These are phyloP conservation scores for Apeltes quadracus DNA, from an alignment of 2,113 vertebrate genomes.

Conservation along the genomic window DNA sequence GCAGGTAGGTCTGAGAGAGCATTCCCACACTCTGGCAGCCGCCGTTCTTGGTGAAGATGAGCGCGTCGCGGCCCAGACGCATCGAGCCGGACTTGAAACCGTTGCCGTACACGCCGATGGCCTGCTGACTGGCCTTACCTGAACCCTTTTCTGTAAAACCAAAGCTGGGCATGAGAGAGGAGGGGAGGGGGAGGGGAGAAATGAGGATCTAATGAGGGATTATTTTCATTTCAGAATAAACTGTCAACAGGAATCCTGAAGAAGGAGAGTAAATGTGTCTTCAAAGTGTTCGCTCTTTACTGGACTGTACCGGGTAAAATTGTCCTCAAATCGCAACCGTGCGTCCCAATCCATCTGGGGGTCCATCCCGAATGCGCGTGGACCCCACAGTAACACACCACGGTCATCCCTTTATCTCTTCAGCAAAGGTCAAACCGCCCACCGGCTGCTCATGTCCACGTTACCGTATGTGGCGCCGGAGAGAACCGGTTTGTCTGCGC, in stretches of 20 bases:
- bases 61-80: conserved; percentile 83
- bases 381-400: no score
- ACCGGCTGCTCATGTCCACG: no score
- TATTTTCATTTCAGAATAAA: background rate
- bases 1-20: conserved; percentile 85
- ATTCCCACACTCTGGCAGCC: conserved; percentile 82
- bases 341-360: background rate
- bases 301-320: background rate
- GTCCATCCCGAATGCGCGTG: no score
- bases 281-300: background rate
- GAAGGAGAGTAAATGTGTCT: background rate
- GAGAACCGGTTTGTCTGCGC: no score
- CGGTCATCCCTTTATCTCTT: no score
- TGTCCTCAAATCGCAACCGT: background rate
- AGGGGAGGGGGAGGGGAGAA: background rate
- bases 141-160: conserved; percentile 84
- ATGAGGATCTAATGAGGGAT: background rate
- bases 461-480: background rate
- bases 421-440: no score
- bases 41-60: conserved; percentile 88
- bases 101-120: conserved; percentile 85
- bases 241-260: no score
- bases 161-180: conserved; percentile 75
- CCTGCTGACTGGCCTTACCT: conserved; percentile 72
- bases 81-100: conserved; percentile 88